A percentile compares a stretch with the other conserved stretches of the same genome.
These are phyloP conservation scores for Acrobasis repandana DNA, from an alignment of 2,888 invertebrate genomes.

Conservation along the genomic window DNA sequence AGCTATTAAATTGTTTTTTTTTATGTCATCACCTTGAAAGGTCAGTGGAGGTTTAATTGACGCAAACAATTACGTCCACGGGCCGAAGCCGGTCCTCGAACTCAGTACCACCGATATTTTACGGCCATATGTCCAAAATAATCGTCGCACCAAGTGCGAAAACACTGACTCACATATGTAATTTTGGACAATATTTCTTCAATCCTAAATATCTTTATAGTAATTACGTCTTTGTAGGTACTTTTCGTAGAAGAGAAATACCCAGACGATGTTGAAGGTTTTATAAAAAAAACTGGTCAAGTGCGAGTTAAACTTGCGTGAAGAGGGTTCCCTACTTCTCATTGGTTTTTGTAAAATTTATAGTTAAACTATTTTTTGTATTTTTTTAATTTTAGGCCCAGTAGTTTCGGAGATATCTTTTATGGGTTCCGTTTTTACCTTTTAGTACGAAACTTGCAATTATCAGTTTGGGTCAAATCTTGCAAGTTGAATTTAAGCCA, in stretches of 20 bases:
- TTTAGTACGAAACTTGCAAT: no score
- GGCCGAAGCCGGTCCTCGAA: conserved; percentile 25
- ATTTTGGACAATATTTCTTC: conserved; percentile 27
- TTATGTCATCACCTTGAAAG: conserved; percentile 5
- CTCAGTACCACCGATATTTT: conserved; percentile 26
- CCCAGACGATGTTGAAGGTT: no score
- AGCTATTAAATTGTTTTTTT: background rate
- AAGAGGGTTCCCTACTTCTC: no score
- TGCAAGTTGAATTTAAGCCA: no score
- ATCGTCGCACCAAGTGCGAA: conserved; percentile 29
- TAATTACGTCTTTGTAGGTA: conserved; percentile 7
- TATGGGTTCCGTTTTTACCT: no score
- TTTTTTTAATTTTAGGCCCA: no score
- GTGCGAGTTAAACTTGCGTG: no score
- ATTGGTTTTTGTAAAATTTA: no score
- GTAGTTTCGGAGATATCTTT: no score
- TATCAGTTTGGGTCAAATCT: no score
- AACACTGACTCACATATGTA: conserved; percentile 22
- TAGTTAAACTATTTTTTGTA: no score
- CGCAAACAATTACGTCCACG: conserved; percentile 22
- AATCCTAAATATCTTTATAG: conserved; percentile 15
- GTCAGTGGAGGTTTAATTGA: conserved; percentile 3
- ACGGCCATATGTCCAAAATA: conserved; percentile 30
- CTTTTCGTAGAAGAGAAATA: conserved; percentile 13
- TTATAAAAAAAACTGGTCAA: no score